Base-by-base conservation (phyloP, 2,113 vertebrate genomes). In the Empidonax traillii region DNA sequence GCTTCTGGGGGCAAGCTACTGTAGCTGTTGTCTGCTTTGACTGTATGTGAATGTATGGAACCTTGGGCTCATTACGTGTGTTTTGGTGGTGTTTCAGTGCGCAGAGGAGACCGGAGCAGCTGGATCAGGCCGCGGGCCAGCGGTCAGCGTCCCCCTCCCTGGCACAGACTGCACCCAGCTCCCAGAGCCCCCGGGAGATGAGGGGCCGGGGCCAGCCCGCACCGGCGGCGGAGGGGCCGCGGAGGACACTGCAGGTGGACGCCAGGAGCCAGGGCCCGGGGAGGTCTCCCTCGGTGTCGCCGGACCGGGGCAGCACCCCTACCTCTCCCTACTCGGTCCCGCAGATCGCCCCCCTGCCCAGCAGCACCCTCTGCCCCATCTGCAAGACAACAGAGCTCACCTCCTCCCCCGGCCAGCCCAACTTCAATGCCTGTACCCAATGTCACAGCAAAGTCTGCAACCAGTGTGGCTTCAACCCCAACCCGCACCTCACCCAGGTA, bases 391-490 rank as follows among this genome's bases (percentile, higher is more conserved):
- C 99, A 5, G 99, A 99, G 96, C 98, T 99, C 98, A 99, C 97
- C 66, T 99, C 98, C 39, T 97, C 98, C 31, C 98, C 99, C 1
- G 98, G 98, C 95, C 99, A 98, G 98, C 98, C 98, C 63, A 99
- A 98, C 98, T 98, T 98, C 98, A 99, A 99, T 85, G 99, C 98
- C 94, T 99, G 99, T 96, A 99, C 99, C 14, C 99, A 99, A 97
- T 99, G 99, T 98, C 98, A 97, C 97, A 98, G 91, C 97, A 98
- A 98, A 71, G 99, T 99, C 98, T 99, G 99, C 98, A 99, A 98
- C 98, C 99, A 99, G 97, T 99, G 99, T 53, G 99, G 99, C 92
- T 99, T 99, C 98, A 99, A 99, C 97, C 99, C 99, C 90, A 99
- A 99, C 98, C 99, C 99, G 1, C 99, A 99, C 92, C 99, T 99